A percentile compares a stretch with the other conserved stretches of the same genome.
Evolutionary conservation across 1,140 invertebrate genomes (phyloP).

Genomic region (Aphelinus atriplicis): DNA sequence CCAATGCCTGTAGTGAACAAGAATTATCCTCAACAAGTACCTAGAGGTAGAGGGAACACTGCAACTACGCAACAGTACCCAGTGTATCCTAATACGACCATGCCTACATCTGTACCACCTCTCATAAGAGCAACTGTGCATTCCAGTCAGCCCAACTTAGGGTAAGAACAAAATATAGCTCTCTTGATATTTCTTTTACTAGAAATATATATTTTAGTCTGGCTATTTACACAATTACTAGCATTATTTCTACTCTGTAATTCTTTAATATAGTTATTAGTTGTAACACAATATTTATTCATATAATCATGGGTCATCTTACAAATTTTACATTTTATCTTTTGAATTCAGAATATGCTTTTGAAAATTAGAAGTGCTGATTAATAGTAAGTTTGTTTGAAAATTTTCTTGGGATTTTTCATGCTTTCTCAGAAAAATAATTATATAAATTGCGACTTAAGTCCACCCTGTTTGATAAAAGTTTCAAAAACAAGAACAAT

Average conservation of each 20-base stretch:
- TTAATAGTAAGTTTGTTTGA: too few relatives aligned
- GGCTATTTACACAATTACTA: constrained; percentile 12
- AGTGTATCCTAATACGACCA: constrained; percentile 63
- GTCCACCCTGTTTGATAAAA: too few relatives aligned
- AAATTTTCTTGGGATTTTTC: too few relatives aligned
- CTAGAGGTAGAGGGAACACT: constrained; percentile 57
- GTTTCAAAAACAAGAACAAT: too few relatives aligned
- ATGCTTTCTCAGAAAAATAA: too few relatives aligned
- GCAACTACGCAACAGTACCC: constrained; percentile 61
- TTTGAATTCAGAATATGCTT: too few relatives aligned
- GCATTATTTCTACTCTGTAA: constrained; percentile 8
- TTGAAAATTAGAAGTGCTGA: too few relatives aligned
- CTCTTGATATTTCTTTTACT: constrained; percentile 31
- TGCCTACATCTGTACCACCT: constrained; percentile 64
- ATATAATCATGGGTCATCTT: too few relatives aligned
- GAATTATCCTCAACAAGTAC: constrained; percentile 52
- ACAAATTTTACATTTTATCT: too few relatives aligned
- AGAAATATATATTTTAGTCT: not conserved
- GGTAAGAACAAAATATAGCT: constrained; percentile 52
- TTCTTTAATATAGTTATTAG: too few relatives aligned
- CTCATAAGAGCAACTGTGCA: constrained; percentile 66
- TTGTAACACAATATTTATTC: too few relatives aligned
- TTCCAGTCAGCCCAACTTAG: constrained; percentile 62
- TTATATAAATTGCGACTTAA: too few relatives aligned
- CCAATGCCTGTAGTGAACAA: constrained; percentile 34